phyloP scores from a whole-genome alignment of 1,140 invertebrate genomes.

The Solenopsis invicta region DNA sequence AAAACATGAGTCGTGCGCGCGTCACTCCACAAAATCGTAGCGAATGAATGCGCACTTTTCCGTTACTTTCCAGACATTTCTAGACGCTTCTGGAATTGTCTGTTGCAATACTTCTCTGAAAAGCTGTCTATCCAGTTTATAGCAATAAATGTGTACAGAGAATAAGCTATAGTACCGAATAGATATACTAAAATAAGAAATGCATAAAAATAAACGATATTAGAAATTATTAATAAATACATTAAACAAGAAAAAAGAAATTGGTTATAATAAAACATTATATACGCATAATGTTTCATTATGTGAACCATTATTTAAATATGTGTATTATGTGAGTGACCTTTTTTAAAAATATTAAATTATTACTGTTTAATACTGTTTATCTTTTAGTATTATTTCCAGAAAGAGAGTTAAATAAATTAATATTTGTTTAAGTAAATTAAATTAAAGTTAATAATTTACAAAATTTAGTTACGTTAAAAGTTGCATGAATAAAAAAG shows the following conservation, averaged over 20 bases:
- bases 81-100: conserved; percentile 1
- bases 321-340: no score
- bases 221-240: not conserved
- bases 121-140: not conserved
- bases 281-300: no score
- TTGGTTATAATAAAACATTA: not conserved
- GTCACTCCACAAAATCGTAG: conserved; percentile 12
- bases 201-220: not conserved
- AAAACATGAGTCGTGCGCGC: not conserved
- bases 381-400: no score
- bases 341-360: no score
- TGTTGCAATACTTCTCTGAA: not conserved
- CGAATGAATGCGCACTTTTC: conserved; percentile 41
- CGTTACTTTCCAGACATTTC: conserved; percentile 49
- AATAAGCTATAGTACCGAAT: not conserved
- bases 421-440: no score
- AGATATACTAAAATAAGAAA: not conserved
- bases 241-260: not conserved
- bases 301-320: no score
- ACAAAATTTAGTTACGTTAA: no score
- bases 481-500: no score
- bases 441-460: no score
- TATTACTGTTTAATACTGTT: no score
- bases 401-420: no score
- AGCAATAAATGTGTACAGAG: not conserved